Conservation (phyloP, 92 coral and sea anemone species). For the Siderastrea radians region DNA sequence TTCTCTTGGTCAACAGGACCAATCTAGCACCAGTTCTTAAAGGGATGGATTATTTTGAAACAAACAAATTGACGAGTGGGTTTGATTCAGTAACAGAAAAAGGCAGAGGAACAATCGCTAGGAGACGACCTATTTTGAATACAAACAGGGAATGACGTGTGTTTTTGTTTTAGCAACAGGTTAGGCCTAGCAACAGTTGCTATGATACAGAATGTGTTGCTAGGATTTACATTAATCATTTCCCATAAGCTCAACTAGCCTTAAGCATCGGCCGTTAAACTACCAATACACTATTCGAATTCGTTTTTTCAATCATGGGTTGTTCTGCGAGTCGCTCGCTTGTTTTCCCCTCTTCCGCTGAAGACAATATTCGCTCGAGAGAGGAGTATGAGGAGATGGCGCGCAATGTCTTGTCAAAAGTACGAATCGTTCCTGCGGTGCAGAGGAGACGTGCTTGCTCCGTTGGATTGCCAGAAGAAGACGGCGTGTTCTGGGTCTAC, state of each 20-base stretch:
- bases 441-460: constrained; percentile 12
- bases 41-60: no score
- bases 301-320: background rate
- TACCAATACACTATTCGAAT: no score
- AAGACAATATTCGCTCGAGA: background rate
- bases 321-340: background rate
- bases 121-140: background rate
- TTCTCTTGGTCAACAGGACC: no score
- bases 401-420: background rate
- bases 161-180: background rate
- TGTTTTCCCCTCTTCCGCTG: background rate
- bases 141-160: background rate
- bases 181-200: no score
- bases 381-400: background rate
- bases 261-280: no score
- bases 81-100: background rate
- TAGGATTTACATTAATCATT: no score
- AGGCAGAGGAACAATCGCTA: background rate
- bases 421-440: background rate
- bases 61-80: no score
- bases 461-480: constrained; percentile 2
- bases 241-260: no score
- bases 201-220: no score
- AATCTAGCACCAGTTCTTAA: no score
- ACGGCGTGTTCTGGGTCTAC: constrained; percentile 16